These are phyloP conservation scores for Thysanoteuthis rhombus DNA, from an alignment of 2,888 invertebrate genomes.

Conservation along the genomic window DNA sequence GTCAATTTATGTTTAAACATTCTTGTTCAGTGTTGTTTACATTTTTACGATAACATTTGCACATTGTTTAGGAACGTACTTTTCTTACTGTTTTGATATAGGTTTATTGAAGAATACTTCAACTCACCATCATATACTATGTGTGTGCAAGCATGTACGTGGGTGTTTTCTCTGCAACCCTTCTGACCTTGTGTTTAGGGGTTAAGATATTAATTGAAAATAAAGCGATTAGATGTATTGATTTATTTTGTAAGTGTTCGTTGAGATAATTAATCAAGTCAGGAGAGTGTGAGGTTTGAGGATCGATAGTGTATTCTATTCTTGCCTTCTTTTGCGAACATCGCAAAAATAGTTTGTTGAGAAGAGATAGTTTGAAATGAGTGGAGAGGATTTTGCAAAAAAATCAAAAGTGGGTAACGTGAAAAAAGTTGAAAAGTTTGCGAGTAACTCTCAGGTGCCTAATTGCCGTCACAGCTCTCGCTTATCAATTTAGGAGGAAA, in stretches of 20 bases:
- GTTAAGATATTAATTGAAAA: background rate
- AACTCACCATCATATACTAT: background rate
- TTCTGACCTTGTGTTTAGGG: background rate
- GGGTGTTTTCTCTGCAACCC: background rate
- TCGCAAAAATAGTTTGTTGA: background rate
- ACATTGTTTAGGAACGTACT: too few relatives aligned
- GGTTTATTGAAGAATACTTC: too few relatives aligned
- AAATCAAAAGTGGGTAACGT: too few relatives aligned
- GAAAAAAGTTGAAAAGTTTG: too few relatives aligned
- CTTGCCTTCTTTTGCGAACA: background rate
- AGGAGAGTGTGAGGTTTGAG: background rate
- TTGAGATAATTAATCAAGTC: background rate
- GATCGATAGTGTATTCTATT: background rate
- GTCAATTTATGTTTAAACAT: too few relatives aligned
- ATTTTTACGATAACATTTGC: too few relatives aligned
- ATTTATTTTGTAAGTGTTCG: background rate
- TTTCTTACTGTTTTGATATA: too few relatives aligned
- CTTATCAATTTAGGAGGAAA: too few relatives aligned
- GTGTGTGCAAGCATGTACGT: background rate
- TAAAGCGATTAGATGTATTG: background rate
- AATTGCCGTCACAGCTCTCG: too few relatives aligned
- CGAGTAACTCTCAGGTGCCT: too few relatives aligned
- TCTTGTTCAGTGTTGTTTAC: too few relatives aligned
- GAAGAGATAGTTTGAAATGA: background rate
- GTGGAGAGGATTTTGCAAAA: background rate